phyloP scores from a whole-genome alignment of 1,140 invertebrate species.

The Campoletis sonorensis region DNA sequence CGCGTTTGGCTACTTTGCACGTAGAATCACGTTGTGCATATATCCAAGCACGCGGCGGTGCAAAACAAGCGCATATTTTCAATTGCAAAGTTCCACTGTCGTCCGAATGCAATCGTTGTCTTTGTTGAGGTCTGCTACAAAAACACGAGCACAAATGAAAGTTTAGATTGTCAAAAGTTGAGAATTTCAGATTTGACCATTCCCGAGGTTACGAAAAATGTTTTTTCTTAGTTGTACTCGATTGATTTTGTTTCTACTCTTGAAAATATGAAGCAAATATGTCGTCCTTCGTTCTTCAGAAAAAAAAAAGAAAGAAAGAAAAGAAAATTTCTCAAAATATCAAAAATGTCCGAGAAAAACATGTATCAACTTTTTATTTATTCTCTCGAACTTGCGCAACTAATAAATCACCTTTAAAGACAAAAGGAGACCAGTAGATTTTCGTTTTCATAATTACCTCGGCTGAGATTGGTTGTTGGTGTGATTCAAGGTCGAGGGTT shows the following conservation, averaged over 20 bases:
- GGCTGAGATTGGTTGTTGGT: slow-evolving; percentile 76
- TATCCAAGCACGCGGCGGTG: slow-evolving; percentile 85
- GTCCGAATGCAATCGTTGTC: slow-evolving; percentile 83
- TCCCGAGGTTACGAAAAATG: neutral
- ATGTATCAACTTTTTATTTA: no score
- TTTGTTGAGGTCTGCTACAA: slow-evolving; percentile 67
- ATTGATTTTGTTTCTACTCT: no score
- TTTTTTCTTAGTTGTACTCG: neutral
- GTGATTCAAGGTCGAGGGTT: slow-evolving; percentile 80
- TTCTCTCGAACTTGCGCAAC: no score
- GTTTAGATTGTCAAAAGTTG: neutral
- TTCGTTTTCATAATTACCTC: slow-evolving; percentile 66
- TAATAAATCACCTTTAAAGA: no score
- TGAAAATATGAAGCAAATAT: neutral
- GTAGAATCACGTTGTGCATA: slow-evolving; percentile 79
- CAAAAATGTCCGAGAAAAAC: no score
- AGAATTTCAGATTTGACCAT: no score
- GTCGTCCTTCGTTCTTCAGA: no score
- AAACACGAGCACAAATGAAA: neutral
- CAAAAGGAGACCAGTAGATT: neutral
- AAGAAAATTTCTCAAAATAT: no score
- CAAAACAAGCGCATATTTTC: slow-evolving; percentile 87
- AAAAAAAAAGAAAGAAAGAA: no score
- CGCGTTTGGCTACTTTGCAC: slow-evolving; percentile 76
- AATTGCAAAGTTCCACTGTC: slow-evolving; percentile 80